Evolutionary conservation across 2,888 invertebrate genomes (phyloP), one percentile per base, ranked within the genome.

Genomic region (Volucella zonaria): DNA sequence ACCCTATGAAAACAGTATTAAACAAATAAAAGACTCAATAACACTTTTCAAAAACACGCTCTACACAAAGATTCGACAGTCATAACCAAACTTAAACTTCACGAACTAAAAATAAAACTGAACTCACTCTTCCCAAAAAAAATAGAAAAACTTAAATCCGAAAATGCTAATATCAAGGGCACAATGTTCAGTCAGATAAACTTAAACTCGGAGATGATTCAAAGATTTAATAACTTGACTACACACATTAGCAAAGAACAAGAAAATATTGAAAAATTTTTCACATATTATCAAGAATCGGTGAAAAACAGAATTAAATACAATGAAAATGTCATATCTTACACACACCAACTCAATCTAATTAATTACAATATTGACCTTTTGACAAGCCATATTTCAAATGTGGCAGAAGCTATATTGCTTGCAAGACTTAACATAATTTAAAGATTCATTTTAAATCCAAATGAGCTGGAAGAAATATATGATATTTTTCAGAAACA

Each of bases 201-300:
- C 52, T 31, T 74, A 15, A 74, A 74, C 38, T 40, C 23, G 18
- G 40, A 68, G 54, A 77, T 77, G 68, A 77, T 62, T 1, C 45
- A 77, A 70, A 51, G 68, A 62, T 70, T 77, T n/a, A n/a, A 40
- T 9, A 68, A 77, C 47, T n/a, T 77, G 3, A 75, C 75, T n/a
- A 54, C 3, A 18, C 74, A 64, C 54, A 66, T 74, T 8, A 66
- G 56, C n/a, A 62, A 54, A 3, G 70, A 73, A 45, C 62, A 73
- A 52, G 18, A 62, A 10, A 15, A 47, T 62, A 62, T 73, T 23
- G 54, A 54, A n/a, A 61, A 73, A 47, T 74, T 40, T 38, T 31
- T 74, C 10, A 54, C 49, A 14, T n/a, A 62, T 12, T 64, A 43
- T 14, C 59, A 18, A 49, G 56, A 40, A 59, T 40, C 40, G 3